phyloP scores from a whole-genome alignment of 2,888 invertebrate species.

The Lithosia quadra region DNA sequence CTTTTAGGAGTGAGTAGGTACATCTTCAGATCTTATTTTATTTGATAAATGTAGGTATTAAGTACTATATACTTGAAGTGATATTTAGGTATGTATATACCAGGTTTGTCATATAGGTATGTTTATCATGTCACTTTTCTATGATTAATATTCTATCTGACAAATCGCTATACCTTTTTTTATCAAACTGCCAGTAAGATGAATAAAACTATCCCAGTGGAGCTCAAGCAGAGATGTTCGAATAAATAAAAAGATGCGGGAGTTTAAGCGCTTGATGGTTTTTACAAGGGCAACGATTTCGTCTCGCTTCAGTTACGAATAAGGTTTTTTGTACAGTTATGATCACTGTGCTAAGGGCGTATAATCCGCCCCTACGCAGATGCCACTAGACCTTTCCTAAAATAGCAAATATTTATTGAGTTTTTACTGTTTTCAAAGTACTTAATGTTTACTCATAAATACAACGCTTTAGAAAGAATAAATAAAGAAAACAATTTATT shows the following conservation, averaged over 20 bases:
- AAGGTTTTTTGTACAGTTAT: not conserved
- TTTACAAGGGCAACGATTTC: not conserved
- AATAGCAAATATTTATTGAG: not conserved
- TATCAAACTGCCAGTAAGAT: not conserved
- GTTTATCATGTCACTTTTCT: too few relatives aligned
- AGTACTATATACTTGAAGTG: too few relatives aligned
- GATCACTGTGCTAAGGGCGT: not conserved
- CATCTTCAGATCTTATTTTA: too few relatives aligned
- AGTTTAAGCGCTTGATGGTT: not conserved
- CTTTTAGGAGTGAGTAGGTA: too few relatives aligned
- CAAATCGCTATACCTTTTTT: not conserved
- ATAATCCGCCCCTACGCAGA: not conserved
- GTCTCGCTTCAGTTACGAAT: not conserved
- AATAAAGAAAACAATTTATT: too few relatives aligned
- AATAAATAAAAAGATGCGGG: not conserved
- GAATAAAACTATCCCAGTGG: not conserved
- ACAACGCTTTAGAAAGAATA: too few relatives aligned
- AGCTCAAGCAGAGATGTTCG: not conserved
- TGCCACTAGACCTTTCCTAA: constrained; percentile 1
- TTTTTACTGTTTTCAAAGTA: not conserved
- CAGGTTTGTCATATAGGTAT: too few relatives aligned
- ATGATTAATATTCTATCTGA: too few relatives aligned
- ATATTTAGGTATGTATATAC: too few relatives aligned
- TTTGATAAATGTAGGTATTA: too few relatives aligned
- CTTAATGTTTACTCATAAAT: not conserved